Conservation (phyloP, 2,888 invertebrate species). For the Lasius fuliginosus region DNA sequence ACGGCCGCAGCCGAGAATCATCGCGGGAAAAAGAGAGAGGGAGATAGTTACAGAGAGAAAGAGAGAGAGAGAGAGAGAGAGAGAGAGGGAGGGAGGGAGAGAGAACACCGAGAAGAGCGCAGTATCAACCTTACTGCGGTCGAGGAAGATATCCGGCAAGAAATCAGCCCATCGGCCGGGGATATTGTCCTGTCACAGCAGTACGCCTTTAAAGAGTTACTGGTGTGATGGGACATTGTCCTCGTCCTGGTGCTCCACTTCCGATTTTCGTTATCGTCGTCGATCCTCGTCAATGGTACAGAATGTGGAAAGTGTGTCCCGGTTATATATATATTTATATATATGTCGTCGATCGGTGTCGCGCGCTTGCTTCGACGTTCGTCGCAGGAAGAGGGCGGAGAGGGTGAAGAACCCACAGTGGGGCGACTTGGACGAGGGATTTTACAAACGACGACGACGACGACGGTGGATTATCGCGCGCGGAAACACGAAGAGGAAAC, state of each 20-base stretch:
- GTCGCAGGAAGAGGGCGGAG: background rate
- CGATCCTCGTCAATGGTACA: background rate
- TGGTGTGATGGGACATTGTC: constrained; percentile 97
- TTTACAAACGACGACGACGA: background rate
- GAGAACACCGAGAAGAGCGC: background rate
- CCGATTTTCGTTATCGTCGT: constrained; percentile 17
- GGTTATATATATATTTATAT: background rate
- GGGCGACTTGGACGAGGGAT: constrained; percentile 35
- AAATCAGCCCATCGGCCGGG: constrained; percentile 88
- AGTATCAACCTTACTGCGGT: background rate
- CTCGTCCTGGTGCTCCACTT: constrained; percentile 86
- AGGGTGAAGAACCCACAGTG: constrained; percentile 48
- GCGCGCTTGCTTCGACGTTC: constrained; percentile 44
- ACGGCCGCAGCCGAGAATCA: constrained; percentile 11
- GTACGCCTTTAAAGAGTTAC: constrained; percentile 93
- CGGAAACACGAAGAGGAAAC: constrained; percentile 4
- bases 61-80: background rate
- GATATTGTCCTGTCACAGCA: constrained; percentile 99
- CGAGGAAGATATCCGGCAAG: constrained; percentile 19
- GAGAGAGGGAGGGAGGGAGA: background rate
- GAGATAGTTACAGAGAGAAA: background rate
- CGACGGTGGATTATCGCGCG: background rate
- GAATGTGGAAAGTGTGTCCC: constrained; percentile 53
- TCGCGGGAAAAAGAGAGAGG: background rate
- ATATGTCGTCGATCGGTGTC: constrained; percentile 52